These are phyloP conservation scores for Myripristis jacobus DNA, from an alignment of 2,797 vertebrate genomes.

Conservation along the genomic window DNA sequence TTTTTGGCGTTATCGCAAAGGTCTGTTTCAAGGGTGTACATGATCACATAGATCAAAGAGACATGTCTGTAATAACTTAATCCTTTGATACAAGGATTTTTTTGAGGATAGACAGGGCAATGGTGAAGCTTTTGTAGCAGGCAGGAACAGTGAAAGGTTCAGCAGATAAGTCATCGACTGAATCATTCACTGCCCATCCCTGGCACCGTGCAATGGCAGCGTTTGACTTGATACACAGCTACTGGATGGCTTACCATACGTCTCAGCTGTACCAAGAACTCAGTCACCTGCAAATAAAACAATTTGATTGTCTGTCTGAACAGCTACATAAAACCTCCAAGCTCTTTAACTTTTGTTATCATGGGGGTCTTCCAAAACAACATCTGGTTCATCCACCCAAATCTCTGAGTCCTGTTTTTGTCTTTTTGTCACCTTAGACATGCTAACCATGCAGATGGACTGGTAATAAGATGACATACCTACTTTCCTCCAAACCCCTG, in stretches of 20 bases:
- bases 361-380: constrained; percentile 21
- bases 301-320: constrained; percentile 7
- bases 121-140: too few relatives aligned
- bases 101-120: constrained; percentile 5
- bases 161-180: constrained; percentile 15
- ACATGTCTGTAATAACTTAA: not conserved
- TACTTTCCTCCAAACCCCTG: constrained; percentile 40
- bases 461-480: constrained; percentile 59
- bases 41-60: constrained; percentile 43
- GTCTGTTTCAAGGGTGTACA: constrained; percentile 12
- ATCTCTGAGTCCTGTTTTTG: constrained; percentile 48
- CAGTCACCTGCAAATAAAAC: constrained; percentile 21
- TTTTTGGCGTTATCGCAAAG: constrained; percentile 9
- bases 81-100: constrained; percentile 24
- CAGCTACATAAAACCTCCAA: constrained; percentile 12
- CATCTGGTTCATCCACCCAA: constrained; percentile 35
- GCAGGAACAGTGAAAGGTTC: constrained; percentile 12
- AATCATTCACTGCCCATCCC: constrained; percentile 3
- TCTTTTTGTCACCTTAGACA: constrained; percentile 48
- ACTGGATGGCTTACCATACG: constrained; percentile 36
- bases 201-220: constrained; percentile 19
- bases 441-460: constrained; percentile 4
- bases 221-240: constrained; percentile 34
- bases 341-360: constrained; percentile 24
- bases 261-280: constrained; percentile 36